These are phyloP conservation scores for Morpho achilles DNA, from an alignment of 2,888 invertebrate genomes.

Conservation along the genomic window DNA sequence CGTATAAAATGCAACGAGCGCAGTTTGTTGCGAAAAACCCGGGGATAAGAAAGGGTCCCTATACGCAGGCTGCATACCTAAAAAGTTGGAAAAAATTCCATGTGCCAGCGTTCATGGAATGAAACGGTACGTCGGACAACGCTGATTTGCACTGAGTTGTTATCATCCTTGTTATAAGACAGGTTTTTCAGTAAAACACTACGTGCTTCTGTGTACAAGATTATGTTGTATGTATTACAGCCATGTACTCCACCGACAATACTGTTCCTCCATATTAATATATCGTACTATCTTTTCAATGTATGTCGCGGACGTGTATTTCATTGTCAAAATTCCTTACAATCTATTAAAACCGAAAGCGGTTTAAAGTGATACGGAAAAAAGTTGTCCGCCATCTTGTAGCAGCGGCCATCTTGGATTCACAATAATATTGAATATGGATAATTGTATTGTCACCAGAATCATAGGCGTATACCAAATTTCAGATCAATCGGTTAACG, in stretches of 20 bases:
- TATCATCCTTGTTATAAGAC: constrained; percentile 14
- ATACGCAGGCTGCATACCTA: constrained; percentile 58
- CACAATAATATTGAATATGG: too few relatives aligned
- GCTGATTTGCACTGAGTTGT: constrained; percentile 23
- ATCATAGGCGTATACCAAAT: too few relatives aligned
- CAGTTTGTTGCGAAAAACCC: constrained; percentile 48
- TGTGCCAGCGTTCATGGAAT: constrained; percentile 32
- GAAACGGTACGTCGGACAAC: constrained; percentile 35
- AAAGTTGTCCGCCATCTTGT: too few relatives aligned
- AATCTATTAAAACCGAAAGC: too few relatives aligned
- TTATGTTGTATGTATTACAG: constrained; percentile 26
- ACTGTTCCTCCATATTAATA: constrained; percentile 20
- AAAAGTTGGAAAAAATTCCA: constrained; percentile 57
- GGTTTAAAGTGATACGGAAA: too few relatives aligned
- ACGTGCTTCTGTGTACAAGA: constrained; percentile 14
- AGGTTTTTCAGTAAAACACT: constrained; percentile 12
- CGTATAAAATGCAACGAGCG: constrained; percentile 58
- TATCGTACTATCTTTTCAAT: constrained; percentile 18
- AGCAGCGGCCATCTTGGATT: too few relatives aligned
- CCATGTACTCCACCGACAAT: constrained; percentile 22
- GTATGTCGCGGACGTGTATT: constrained; percentile 15
- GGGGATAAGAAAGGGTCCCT: constrained; percentile 42
- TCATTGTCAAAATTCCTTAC: constrained; percentile 5
- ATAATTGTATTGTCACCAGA: too few relatives aligned
- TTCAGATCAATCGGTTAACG: too few relatives aligned